phyloP scores from a whole-genome alignment of 2,888 invertebrate species.

The Tachina fera region DNA sequence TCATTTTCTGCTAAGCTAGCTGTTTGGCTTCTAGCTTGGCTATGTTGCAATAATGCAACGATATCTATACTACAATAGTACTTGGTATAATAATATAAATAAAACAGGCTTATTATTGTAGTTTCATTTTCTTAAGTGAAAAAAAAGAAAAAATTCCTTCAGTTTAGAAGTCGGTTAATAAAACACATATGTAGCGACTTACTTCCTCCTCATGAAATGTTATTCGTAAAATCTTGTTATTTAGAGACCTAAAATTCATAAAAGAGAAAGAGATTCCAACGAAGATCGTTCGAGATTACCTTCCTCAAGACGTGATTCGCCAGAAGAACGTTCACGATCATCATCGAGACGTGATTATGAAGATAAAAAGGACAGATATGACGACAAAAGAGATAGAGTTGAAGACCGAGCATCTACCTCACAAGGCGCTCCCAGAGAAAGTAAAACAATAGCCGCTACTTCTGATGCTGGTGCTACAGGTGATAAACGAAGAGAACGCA shows the following conservation, averaged over 20 bases:
- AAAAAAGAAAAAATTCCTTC: too few species aligned
- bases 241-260: constrained; percentile 62
- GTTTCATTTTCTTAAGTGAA: too few species aligned
- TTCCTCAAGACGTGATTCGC: constrained; percentile 61
- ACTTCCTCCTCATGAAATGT: too few species aligned
- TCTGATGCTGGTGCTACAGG: constrained; percentile 23
- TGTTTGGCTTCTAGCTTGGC: too few species aligned
- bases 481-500: constrained; percentile 55
- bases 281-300: constrained; percentile 43
- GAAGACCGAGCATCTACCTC: constrained; percentile 52
- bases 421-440: constrained; percentile 5
- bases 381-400: constrained; percentile 27
- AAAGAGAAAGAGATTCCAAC: constrained; percentile 48
- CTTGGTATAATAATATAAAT: too few species aligned
- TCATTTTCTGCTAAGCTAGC: too few species aligned
- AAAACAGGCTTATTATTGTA: too few species aligned
- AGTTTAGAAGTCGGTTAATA: too few species aligned
- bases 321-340: constrained; percentile 57
- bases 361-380: constrained; percentile 36
- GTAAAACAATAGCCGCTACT: not conserved
- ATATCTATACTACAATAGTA: too few species aligned
- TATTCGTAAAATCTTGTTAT: not conserved
- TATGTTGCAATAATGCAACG: too few species aligned
- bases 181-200: too few species aligned
- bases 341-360: constrained; percentile 44